These are phyloP conservation scores for Entomyzon cyanotis DNA, from an alignment of 2,113 vertebrate species.

Conservation along the genomic window DNA sequence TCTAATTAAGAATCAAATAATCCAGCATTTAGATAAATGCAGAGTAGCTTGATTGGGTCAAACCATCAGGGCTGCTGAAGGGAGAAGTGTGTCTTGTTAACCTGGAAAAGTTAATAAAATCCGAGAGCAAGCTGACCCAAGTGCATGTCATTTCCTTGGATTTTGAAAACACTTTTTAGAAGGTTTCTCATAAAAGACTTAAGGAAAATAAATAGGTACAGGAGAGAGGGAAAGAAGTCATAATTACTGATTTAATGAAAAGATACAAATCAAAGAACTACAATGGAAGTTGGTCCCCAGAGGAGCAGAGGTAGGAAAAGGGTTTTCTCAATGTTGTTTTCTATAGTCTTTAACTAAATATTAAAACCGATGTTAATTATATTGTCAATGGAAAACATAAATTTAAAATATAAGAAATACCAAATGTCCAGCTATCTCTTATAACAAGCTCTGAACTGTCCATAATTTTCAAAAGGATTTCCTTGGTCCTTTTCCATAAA, in stretches of 20 bases:
- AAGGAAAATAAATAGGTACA: background rate
- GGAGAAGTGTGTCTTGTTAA: background rate
- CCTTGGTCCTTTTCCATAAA: background rate
- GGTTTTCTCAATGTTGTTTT: background rate
- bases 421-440: background rate
- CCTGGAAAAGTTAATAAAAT: slow-evolving; percentile 18
- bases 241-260: background rate
- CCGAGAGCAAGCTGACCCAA: background rate
- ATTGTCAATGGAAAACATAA: background rate
- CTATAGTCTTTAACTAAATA: background rate
- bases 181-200: background rate
- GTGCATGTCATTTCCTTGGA: background rate
- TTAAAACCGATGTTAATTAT: background rate
- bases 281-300: background rate
- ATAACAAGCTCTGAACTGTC: background rate
- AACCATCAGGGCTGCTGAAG: background rate
- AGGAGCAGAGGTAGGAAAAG: background rate
- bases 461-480: background rate
- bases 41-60: background rate
- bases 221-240: background rate
- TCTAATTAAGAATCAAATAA: slow-evolving; percentile 47
- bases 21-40: background rate
- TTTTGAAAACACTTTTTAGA: background rate
- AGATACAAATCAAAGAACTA: background rate
- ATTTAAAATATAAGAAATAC: background rate